A percentile compares a stretch with the other conserved stretches of the same genome.
These are phyloP conservation scores for Bombus superbus DNA, from an alignment of 1,140 invertebrate genomes.

Conservation along the genomic window DNA sequence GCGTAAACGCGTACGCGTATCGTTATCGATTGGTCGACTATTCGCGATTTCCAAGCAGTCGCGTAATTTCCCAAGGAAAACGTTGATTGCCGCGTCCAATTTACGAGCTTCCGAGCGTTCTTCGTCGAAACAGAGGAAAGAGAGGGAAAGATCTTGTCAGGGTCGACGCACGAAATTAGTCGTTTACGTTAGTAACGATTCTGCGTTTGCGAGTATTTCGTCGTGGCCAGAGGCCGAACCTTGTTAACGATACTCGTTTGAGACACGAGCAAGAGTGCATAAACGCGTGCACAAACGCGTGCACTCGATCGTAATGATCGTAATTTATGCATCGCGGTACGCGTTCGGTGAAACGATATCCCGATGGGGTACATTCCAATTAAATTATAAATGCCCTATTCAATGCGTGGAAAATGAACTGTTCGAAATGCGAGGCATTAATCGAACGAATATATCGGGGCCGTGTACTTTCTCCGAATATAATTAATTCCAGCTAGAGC, in stretches of 20 bases:
- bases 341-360: neutral
- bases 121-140: neutral
- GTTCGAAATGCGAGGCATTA: neutral
- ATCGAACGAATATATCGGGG: neutral
- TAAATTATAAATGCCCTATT: conserved; percentile 11
- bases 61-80: neutral
- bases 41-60: neutral
- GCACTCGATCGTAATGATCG: neutral
- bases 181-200: neutral
- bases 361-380: neutral
- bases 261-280: neutral
- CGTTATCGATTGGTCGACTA: neutral
- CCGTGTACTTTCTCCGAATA: neutral
- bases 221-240: neutral
- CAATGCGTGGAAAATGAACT: conserved; percentile 4
- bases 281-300: neutral
- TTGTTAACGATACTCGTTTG: neutral
- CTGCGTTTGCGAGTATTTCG: neutral
- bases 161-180: neutral
- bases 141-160: neutral
- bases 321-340: conserved; percentile 25
- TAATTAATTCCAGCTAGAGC: neutral
- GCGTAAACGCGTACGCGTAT: neutral
- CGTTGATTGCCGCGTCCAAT: neutral
- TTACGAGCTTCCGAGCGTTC: neutral